Evolutionary conservation across 2,888 invertebrate genomes (phyloP), one percentile per base, ranked within the genome.

Genomic region (Fragum whitleyi): DNA sequence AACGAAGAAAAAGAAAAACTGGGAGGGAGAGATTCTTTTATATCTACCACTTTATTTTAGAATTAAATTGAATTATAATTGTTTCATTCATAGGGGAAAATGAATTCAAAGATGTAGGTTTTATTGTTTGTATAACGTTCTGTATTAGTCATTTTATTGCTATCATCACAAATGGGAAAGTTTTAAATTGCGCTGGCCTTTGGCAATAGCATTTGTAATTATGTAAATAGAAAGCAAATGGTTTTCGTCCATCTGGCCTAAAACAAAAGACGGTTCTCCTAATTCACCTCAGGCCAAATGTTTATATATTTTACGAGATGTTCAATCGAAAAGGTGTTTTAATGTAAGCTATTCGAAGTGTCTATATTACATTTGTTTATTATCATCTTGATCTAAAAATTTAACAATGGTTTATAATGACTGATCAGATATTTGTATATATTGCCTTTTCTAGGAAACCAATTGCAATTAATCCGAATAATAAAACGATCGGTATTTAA

Each of bases 161-260:
- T 16, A 47, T 47, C 16, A 47, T 47, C 14, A 47, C 47, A 47
- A 47, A 47, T 47, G 47, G 47, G n/a, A 14, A 47, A 9, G 19
- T 47, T 47, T 47, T 19, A 47, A 47, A 47, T 14, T 7, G 61
- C 7, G 19, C 32, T 61, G n/a, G 61, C 65, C 65, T 9, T n/a
- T 5, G 65, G 65, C 9, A 0, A 65, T 42, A n/a, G 21, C 0
- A 26, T 36, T 65, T 19, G 23, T 42, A 21, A 65, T 65, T 65
- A 65, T 65, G 65, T 65, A 65, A 65, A 65, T 65, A 42, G 26
- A n/a, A 21, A 65, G 65, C 65, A 65, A 65, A 65, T 65, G 65
- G 42, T 26, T 65, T 65, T 65, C n/a, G 65, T 65, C 39, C 65
- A 65, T 16, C 39, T 42, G 21, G 65, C 65, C 65, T 42, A 65